phyloP scores from a whole-genome alignment of 1,140 invertebrate species.

The Drosophila pruinosa region DNA sequence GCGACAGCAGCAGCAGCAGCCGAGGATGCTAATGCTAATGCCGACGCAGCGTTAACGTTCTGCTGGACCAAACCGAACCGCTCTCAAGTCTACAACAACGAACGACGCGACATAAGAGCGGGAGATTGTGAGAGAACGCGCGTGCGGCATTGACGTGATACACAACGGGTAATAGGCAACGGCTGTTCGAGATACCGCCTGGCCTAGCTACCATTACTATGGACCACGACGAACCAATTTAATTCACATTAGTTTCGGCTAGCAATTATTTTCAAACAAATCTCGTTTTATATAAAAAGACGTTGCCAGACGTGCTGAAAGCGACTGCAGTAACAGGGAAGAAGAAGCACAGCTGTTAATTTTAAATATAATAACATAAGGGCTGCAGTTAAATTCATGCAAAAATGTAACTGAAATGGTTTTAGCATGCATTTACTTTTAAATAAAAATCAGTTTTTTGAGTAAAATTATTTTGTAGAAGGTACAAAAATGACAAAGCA shows the following conservation, averaged over 20 bases:
- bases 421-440: too few species aligned
- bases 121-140: conserved; percentile 2
- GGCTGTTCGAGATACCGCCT: conserved; percentile 23
- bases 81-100: conserved; percentile 28
- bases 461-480: too few species aligned
- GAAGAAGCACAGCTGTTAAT: not conserved
- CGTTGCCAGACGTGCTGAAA: not conserved
- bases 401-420: too few species aligned
- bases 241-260: not conserved
- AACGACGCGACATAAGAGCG: not conserved
- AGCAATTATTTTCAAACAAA: conserved; percentile 15
- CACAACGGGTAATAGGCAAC: conserved; percentile 13
- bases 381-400: too few species aligned
- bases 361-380: not conserved
- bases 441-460: too few species aligned
- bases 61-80: conserved; percentile 37
- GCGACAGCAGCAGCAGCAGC: conserved; percentile 8
- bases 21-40: conserved; percentile 35
- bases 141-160: conserved; percentile 18
- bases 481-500: too few species aligned
- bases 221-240: not conserved
- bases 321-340: not conserved
- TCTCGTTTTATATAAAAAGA: not conserved
- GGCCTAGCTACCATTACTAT: not conserved
- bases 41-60: not conserved